These are phyloP conservation scores for Nerophis lumbriciformis DNA, from an alignment of 2,113 vertebrate species.

Conservation along the genomic window DNA sequence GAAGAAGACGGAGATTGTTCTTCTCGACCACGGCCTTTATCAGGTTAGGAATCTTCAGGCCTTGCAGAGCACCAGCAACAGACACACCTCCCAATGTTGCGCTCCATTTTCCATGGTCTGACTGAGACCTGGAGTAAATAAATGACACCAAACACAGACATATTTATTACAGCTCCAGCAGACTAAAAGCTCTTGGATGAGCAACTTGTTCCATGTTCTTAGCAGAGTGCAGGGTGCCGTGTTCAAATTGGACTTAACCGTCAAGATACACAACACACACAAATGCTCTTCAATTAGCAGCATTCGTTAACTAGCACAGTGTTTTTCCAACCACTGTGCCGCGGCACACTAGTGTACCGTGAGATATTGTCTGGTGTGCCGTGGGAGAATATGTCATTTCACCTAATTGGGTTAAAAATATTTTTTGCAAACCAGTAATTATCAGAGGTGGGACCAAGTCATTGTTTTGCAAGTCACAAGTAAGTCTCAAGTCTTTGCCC, in stretches of 20 bases:
- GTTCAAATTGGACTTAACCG: slow-evolving; percentile 22
- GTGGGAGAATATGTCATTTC: too few species aligned
- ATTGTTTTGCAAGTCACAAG: too few species aligned
- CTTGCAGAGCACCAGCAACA: slow-evolving; percentile 23
- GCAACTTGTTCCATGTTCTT: slow-evolving; percentile 56
- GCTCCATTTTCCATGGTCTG: slow-evolving; percentile 60
- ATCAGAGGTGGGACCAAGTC: too few species aligned
- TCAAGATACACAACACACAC: not conserved
- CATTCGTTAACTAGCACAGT: not conserved
- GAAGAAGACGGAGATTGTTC: slow-evolving; percentile 79
- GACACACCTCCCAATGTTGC: slow-evolving; percentile 50
- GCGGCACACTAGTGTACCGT: too few species aligned
- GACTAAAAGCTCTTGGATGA: slow-evolving; percentile 74
- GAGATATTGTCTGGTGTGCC: too few species aligned
- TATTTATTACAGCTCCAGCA: slow-evolving; percentile 35
- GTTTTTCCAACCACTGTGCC: too few species aligned
- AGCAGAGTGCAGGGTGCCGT: slow-evolving; percentile 35
- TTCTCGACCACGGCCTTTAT: slow-evolving; percentile 94
- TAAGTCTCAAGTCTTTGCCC: too few species aligned
- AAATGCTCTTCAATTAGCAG: not conserved
- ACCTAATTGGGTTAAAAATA: too few species aligned
- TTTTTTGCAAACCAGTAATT: too few species aligned
- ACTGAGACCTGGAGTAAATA: slow-evolving; percentile 32
- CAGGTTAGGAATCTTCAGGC: slow-evolving; percentile 75
- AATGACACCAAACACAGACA: slow-evolving; percentile 29